Conservation (phyloP, 2,797 vertebrate genomes). For the Channa striata region DNA sequence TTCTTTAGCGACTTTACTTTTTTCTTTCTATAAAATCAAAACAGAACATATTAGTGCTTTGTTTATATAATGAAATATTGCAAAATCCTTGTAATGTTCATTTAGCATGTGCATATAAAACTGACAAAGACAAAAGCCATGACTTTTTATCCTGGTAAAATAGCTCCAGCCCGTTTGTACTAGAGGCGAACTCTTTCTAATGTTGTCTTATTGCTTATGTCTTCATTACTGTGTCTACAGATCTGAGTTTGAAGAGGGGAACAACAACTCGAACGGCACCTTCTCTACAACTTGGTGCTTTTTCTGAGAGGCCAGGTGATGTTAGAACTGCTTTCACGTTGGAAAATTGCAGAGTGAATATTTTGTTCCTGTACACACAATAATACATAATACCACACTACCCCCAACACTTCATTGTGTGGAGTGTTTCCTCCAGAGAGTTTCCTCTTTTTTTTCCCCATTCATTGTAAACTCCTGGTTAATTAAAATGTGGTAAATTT, state of each 20-base stretch:
- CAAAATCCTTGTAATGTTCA: too few species aligned
- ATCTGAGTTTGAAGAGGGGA: constrained; percentile 52
- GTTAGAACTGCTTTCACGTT: background rate
- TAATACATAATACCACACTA: background rate
- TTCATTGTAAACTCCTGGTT: background rate
- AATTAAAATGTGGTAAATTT: background rate
- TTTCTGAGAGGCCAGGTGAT: constrained; percentile 71
- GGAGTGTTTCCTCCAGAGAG: too few species aligned
- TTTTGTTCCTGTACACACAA: background rate
- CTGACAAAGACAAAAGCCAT: too few species aligned
- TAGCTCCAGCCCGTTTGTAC: background rate
- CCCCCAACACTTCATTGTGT: too few species aligned
- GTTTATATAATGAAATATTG: too few species aligned
- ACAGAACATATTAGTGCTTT: too few species aligned
- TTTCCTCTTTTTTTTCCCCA: background rate
- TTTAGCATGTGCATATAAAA: too few species aligned
- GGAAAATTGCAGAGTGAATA: background rate
- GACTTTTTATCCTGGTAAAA: too few species aligned
- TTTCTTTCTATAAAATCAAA: too few species aligned
- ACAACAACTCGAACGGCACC: constrained; percentile 45
- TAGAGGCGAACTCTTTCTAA: background rate
- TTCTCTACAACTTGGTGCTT: constrained; percentile 43
- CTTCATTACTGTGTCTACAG: constrained; percentile 51
- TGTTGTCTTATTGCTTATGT: background rate
- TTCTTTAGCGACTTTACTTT: too few species aligned